Conservation (phyloP, 2,888 invertebrate genomes). For the Scaptomyza tumidula region DNA sequence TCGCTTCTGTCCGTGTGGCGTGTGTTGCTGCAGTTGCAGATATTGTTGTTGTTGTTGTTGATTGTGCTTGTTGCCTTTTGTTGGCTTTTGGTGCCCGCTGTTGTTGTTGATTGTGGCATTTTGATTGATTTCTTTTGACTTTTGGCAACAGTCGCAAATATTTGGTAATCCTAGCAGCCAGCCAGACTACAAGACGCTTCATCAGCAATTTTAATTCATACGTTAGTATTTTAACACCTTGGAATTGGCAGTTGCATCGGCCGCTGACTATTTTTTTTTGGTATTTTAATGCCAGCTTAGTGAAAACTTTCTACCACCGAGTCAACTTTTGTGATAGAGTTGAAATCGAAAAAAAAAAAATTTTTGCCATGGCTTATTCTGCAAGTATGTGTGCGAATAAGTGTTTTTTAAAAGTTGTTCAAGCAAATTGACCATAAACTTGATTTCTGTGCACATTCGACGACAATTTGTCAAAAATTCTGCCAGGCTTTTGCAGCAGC, state of each 20-base stretch:
- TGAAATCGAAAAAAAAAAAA: constrained; percentile 20
- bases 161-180: constrained; percentile 72
- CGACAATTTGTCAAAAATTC: constrained; percentile 78
- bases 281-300: constrained; percentile 69
- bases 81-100: constrained; percentile 51
- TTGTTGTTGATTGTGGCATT: constrained; percentile 69
- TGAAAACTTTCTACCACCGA: constrained; percentile 62
- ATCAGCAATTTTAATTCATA: constrained; percentile 78
- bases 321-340: constrained; percentile 31
- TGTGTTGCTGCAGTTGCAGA: constrained; percentile 50
- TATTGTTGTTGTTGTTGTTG: constrained; percentile 28
- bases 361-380: constrained; percentile 38
- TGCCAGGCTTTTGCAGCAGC: constrained; percentile 63
- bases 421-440: constrained; percentile 75
- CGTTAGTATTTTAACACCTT: constrained; percentile 73
- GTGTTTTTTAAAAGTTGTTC: constrained; percentile 57
- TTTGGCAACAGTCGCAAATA: constrained; percentile 76
- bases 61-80: constrained; percentile 46
- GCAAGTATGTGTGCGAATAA: constrained; percentile 15
- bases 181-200: constrained; percentile 68
- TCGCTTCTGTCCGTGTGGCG: constrained; percentile 71
- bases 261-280: constrained; percentile 59
- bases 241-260: constrained; percentile 53
- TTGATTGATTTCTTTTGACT: constrained; percentile 80
- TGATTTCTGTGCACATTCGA: constrained; percentile 72